These are phyloP conservation scores for Beaufortia kweichowensis DNA, from an alignment of 2,113 vertebrate genomes.

Conservation along the genomic window DNA sequence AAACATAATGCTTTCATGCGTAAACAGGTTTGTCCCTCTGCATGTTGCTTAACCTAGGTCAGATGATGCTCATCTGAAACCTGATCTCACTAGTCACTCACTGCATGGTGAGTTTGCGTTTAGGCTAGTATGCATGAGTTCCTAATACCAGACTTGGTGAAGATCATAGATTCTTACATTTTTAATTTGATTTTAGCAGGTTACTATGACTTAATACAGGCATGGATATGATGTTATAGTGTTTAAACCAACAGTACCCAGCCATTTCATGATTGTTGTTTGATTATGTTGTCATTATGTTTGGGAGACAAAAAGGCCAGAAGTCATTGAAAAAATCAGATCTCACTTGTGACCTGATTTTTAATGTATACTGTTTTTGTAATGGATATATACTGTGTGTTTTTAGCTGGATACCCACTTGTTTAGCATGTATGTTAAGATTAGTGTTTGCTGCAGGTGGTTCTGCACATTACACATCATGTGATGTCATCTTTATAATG, in stretches of 20 bases:
- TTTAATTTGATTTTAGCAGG: neutral
- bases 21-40: slow-evolving; percentile 19
- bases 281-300: neutral
- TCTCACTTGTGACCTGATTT: no score
- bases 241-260: neutral
- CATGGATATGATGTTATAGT: neutral
- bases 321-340: neutral
- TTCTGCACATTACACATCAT: slow-evolving; percentile 5
- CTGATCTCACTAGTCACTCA: slow-evolving; percentile 9
- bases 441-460: slow-evolving; percentile 15
- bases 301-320: neutral
- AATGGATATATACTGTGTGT: no score
- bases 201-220: neutral
- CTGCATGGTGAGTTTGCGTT: slow-evolving; percentile 3
- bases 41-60: slow-evolving; percentile 33
- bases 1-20: neutral
- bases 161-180: no score
- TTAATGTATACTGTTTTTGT: no score
- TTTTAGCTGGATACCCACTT: no score
- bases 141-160: neutral
- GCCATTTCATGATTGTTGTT: neutral
- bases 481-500: slow-evolving; percentile 5
- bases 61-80: slow-evolving; percentile 30
- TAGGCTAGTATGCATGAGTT: neutral
- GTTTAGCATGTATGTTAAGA: no score